These are phyloP conservation scores for Hypotaenidia okinawae DNA, from an alignment of 2,797 vertebrate species.

Conservation along the genomic window DNA sequence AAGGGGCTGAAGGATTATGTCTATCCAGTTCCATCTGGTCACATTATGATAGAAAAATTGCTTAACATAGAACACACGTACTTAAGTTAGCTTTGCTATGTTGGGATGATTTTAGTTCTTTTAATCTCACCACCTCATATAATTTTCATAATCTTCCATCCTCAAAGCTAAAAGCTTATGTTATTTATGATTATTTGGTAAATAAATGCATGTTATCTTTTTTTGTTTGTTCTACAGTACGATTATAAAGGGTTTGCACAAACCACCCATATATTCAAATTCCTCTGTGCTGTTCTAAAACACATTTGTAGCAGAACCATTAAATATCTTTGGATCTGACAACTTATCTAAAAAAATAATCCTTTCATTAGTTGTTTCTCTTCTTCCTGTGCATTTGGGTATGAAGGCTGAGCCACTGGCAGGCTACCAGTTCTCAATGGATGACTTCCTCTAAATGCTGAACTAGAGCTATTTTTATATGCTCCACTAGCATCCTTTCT, in stretches of 20 bases:
- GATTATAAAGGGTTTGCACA: background rate
- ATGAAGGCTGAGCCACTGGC: slow-evolving; percentile 29
- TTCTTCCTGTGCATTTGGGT: background rate
- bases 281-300: background rate
- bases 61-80: background rate
- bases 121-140: background rate
- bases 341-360: background rate
- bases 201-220: background rate
- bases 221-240: background rate
- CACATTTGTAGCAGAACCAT: background rate
- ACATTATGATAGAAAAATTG: background rate
- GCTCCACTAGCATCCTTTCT: background rate
- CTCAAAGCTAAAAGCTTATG: background rate
- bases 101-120: background rate
- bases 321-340: background rate
- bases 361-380: background rate
- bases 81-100: background rate
- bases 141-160: background rate
- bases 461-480: slow-evolving; percentile 54
- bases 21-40: background rate
- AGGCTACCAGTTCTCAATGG: slow-evolving; percentile 15
- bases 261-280: background rate
- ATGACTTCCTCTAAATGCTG: slow-evolving; percentile 53
- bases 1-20: background rate
- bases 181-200: background rate